These are phyloP conservation scores for Maniola jurtina DNA, from an alignment of 1,140 invertebrate species.

Conservation along the genomic window DNA sequence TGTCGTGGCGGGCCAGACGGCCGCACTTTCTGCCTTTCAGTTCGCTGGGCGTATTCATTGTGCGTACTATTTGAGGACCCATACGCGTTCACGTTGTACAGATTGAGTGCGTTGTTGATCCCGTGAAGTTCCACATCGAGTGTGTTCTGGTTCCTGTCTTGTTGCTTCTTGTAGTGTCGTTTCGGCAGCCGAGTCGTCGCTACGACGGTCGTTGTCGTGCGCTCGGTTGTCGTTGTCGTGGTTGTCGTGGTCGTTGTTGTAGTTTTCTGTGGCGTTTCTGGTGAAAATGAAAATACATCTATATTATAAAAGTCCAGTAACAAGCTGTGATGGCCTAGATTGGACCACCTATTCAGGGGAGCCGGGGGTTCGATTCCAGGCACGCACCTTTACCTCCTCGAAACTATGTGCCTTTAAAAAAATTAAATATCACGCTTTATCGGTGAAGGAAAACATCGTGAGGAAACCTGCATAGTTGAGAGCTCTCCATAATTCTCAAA, in stretches of 20 bases:
- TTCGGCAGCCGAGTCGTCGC: conserved; percentile 58
- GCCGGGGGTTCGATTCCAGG: no score
- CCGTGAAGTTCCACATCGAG: conserved; percentile 52
- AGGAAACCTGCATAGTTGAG: no score
- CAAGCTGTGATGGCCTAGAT: no score
- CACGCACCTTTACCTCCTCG: no score
- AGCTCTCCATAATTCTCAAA: no score
- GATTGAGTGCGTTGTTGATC: conserved; percentile 60
- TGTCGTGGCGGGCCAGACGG: conserved; percentile 62
- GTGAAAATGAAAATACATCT: conserved; percentile 34
- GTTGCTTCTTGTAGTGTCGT: conserved; percentile 58
- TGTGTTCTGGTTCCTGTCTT: conserved; percentile 56
- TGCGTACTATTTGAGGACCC: conserved; percentile 49
- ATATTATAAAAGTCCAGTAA: no score
- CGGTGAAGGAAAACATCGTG: no score
- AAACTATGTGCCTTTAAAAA: no score
- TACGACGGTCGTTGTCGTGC: conserved; percentile 39
- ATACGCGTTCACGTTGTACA: conserved; percentile 53
- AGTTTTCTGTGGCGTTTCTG: conserved; percentile 70
- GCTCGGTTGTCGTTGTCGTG: conserved; percentile 56
- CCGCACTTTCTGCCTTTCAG: conserved; percentile 63
- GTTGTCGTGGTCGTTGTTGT: conserved; percentile 64
- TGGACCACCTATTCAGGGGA: no score
- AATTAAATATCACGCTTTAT: no score
- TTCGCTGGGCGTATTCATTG: conserved; percentile 64